Percentiles rank a stretch among this genome's conserved stretches.
phyloP scores from a whole-genome alignment of 2,888 invertebrate genomes.

The Metellina segmentata region DNA sequence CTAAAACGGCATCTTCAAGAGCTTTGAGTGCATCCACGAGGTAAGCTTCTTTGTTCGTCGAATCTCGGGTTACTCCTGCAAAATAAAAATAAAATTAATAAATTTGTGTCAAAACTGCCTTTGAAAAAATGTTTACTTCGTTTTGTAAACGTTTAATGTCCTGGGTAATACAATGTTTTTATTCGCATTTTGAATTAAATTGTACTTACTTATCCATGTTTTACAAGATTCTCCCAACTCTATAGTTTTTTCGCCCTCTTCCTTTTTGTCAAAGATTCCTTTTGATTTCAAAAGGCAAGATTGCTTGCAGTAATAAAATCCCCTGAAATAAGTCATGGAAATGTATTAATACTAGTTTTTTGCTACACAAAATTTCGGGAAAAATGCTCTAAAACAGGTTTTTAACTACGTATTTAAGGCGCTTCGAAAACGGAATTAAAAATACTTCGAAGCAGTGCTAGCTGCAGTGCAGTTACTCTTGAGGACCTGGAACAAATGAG shows the following conservation, averaged over 20 bases:
- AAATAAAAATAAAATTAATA: neutral
- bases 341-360: too few species aligned
- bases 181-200: neutral
- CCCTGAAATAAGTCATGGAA: constrained; percentile 21
- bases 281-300: constrained; percentile 58
- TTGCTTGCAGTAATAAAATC: constrained; percentile 51
- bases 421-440: too few species aligned
- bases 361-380: too few species aligned
- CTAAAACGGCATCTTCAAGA: constrained; percentile 29
- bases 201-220: constrained; percentile 37
- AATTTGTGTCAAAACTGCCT: neutral
- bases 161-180: too few species aligned
- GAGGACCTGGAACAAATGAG: too few species aligned
- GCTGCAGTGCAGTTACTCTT: too few species aligned
- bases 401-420: too few species aligned
- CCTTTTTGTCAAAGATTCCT: constrained; percentile 36
- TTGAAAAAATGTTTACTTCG: neutral
- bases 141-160: too few species aligned
- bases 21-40: constrained; percentile 36
- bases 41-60: constrained; percentile 39
- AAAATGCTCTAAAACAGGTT: too few species aligned
- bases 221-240: constrained; percentile 16
- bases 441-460: too few species aligned
- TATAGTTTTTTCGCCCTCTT: neutral
- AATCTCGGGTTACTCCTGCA: constrained; percentile 52